Evolutionary conservation across 2,888 invertebrate species (phyloP).

Genomic region (Metalampra italica): DNA sequence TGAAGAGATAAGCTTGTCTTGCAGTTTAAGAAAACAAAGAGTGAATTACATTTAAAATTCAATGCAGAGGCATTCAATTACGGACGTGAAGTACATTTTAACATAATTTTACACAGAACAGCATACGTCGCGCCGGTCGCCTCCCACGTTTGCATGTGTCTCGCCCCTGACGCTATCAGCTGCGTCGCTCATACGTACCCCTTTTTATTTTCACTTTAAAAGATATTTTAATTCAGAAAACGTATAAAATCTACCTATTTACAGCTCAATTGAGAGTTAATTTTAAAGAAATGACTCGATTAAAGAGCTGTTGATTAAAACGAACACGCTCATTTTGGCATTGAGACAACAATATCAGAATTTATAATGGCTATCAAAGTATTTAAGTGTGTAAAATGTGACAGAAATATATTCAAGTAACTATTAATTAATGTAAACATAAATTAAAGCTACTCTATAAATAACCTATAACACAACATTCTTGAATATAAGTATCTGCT

Average conservation of each 20-base stretch:
- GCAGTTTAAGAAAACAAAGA: constrained; percentile 48
- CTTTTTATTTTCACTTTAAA: constrained; percentile 28
- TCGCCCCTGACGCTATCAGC: constrained; percentile 22
- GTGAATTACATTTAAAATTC: constrained; percentile 60
- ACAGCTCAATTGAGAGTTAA: not conserved
- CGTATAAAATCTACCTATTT: constrained; percentile 3
- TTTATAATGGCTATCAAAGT: not conserved
- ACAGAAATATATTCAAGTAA: not conserved
- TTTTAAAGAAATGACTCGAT: constrained; percentile 2
- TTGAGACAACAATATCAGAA: not conserved
- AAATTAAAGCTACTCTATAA: too few species aligned
- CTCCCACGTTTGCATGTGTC: constrained; percentile 42
- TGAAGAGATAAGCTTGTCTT: constrained; percentile 26
- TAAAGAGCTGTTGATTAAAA: not conserved
- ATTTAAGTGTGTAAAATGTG: not conserved
- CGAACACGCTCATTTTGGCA: not conserved
- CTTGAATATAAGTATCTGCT: too few species aligned
- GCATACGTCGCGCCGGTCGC: constrained; percentile 30
- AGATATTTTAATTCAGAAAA: constrained; percentile 18
- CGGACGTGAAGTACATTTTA: constrained; percentile 43
- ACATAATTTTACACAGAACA: constrained; percentile 47
- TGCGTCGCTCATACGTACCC: constrained; percentile 25
- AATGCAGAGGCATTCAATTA: constrained; percentile 58
- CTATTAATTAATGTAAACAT: too few species aligned
- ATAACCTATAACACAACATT: too few species aligned